These are phyloP conservation scores for Sycophila texana DNA, from an alignment of 2,888 invertebrate species.

Conservation along the genomic window DNA sequence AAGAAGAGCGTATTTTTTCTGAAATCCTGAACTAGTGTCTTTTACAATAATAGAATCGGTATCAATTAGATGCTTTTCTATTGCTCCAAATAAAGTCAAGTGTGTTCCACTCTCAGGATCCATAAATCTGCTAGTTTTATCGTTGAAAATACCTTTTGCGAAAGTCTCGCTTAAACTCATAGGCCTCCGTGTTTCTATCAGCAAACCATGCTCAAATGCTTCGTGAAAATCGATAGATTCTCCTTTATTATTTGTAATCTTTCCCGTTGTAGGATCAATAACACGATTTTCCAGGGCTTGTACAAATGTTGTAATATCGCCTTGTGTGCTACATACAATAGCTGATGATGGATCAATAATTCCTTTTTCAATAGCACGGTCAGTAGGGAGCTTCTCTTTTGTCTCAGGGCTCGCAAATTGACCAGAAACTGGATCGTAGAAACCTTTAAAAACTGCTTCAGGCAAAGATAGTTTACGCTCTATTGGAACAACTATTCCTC, in stretches of 20 bases:
- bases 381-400: conserved; percentile 87
- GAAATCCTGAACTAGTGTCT: conserved; percentile 85
- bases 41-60: conserved; percentile 89
- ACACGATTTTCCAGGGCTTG: conserved; percentile 87
- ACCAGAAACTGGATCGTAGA: conserved; percentile 90
- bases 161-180: conserved; percentile 89
- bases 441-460: conserved; percentile 94
- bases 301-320: conserved; percentile 88
- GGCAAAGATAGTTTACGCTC: conserved; percentile 89
- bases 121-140: conserved; percentile 87
- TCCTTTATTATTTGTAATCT: conserved; percentile 80
- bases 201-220: conserved; percentile 89
- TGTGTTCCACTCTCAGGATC: conserved; percentile 88
- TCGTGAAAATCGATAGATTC: conserved; percentile 85
- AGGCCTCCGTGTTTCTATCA: conserved; percentile 89
- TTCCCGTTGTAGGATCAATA: conserved; percentile 86
- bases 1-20: conserved; percentile 86
- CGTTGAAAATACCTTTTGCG: conserved; percentile 87
- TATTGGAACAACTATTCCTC: conserved; percentile 88
- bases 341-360: conserved; percentile 91
- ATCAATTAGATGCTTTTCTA: conserved; percentile 88
- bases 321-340: conserved; percentile 83
- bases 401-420: conserved; percentile 88
- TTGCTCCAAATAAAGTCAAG: conserved; percentile 88
- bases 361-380: conserved; percentile 89